phyloP scores from a whole-genome alignment of 2,797 vertebrate genomes.

The Hipposideros larvatus region DNA sequence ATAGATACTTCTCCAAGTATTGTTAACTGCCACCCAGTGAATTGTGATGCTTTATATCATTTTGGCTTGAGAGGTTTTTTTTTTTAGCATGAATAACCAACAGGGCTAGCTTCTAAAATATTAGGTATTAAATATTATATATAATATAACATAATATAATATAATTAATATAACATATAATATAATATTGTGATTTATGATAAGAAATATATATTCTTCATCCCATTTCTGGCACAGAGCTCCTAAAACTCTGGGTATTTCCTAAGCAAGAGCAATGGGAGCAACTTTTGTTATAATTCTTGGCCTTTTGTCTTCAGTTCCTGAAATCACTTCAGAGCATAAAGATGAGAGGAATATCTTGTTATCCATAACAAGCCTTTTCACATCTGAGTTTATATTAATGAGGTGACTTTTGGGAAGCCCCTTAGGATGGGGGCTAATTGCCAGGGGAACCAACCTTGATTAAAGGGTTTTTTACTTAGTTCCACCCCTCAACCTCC shows the following conservation, averaged over 20 bases:
- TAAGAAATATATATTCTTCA: background rate
- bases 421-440: background rate
- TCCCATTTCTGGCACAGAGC: background rate
- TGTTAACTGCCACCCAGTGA: background rate
- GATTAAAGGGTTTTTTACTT: background rate
- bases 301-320: background rate
- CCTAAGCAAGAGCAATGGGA: background rate
- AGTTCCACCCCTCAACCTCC: background rate
- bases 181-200: background rate
- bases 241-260: background rate
- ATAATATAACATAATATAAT: background rate
- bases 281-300: background rate
- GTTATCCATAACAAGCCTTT: background rate
- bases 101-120: background rate
- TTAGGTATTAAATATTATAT: background rate
- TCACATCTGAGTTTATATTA: background rate
- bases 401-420: background rate
- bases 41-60: background rate
- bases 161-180: background rate
- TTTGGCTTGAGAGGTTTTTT: conserved; percentile 5
- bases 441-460: background rate
- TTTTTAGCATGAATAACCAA: background rate
- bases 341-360: background rate
- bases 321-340: background rate
- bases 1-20: background rate